Evolutionary conservation across 2,797 vertebrate genomes (phyloP), one percentile per base, ranked within the genome.

Genomic region (Oreochromis mossambicus): DNA sequence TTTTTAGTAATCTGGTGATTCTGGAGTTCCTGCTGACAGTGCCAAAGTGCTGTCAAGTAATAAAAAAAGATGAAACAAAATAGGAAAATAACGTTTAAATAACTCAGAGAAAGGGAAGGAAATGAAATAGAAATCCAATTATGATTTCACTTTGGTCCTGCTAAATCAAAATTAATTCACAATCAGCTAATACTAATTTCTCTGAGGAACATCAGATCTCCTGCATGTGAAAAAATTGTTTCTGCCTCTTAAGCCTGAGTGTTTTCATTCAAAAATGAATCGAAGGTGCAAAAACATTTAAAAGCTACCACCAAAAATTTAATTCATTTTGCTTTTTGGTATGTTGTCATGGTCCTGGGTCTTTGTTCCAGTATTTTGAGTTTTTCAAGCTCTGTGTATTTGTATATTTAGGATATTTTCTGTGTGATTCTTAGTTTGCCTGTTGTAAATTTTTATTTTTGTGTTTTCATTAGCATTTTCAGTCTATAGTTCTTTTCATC

Each of bases 41-140:
- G 32, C 36, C 26, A 82, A n/a, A 51, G 13, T 66, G 51, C 29
- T 73, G 5, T 32, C 24, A 76, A 21, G 10, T 48, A n/a, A 50
- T 50, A 46, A 48, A 29, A 19, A 86, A 55, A 43, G 38, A 51
- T 34, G 3, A 34, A 73, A 80, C 13, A 46, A 85, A 77, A 15
- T 63, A 38, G 34, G 13, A 81, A 89, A 90, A 79, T 83, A 52
- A 8, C 21, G 63, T 50, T 83, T 43, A 54, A 82, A 81, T 79
- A 82, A 84, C 32, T 82, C 4, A 11, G 19, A 15, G 66, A 83
- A 84, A 77, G 61, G 56, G n/a, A 68, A 52, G 1, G 19, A 77
- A 86, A 19, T 29, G 15, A n/a, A 75, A 32, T 50, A 50, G 9
- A 83, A 89, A 90, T 82, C 50, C 66, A 88, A 89, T 84, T 81